Evolutionary conservation across 2,113 vertebrate species (phyloP).

Genomic region (Melanerpes aurifrons): DNA sequence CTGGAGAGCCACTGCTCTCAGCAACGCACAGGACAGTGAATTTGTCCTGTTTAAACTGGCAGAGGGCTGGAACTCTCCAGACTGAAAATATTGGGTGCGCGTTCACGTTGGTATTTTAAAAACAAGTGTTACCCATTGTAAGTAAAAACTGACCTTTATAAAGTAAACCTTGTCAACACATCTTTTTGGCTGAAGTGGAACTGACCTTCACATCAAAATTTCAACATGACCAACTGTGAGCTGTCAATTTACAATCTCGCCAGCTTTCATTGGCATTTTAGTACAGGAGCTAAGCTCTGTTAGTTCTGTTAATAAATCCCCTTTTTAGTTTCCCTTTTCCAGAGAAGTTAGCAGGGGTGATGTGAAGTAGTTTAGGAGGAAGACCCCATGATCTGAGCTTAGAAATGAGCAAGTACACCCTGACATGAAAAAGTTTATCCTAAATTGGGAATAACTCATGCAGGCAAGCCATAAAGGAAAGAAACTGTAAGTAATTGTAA

Average conservation of each 20-base stretch:
- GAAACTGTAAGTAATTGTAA: neutral
- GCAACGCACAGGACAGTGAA: neutral
- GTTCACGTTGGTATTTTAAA: neutral
- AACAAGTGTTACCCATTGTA: neutral
- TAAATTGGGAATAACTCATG: neutral
- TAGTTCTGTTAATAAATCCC: neutral
- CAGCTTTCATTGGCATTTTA: neutral
- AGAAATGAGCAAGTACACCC: neutral
- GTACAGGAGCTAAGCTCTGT: neutral
- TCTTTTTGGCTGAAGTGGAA: neutral
- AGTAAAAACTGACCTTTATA: neutral
- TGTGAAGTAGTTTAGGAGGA: neutral
- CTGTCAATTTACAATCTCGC: neutral
- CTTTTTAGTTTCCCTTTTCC: neutral
- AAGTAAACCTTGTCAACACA: neutral
- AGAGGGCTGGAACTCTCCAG: neutral
- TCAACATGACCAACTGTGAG: neutral
- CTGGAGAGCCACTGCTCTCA: neutral
- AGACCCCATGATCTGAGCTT: neutral
- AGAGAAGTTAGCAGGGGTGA: neutral
- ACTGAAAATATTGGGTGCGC: neutral
- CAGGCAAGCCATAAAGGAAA: neutral
- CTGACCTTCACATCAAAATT: neutral
- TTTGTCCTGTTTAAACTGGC: neutral
- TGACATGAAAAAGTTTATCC: neutral